A percentile compares a stretch with the other conserved stretches of the same genome.
Conservation (phyloP, 2,113 vertebrate genomes). For the Boulengeromyrus knoepffleri region DNA sequence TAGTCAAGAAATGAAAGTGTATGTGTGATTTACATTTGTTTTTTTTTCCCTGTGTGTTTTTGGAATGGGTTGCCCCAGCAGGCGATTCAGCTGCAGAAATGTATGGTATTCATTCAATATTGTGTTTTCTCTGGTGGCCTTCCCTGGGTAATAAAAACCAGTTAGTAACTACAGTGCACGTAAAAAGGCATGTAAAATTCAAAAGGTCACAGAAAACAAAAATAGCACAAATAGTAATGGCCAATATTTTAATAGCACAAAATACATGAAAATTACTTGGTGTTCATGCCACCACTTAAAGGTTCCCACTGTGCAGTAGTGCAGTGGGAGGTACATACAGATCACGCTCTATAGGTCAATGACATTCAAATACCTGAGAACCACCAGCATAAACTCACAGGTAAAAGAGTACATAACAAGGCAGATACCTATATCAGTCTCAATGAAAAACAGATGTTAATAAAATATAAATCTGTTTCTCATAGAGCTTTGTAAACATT, state of each 20-base stretch:
- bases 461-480: constrained; percentile 53
- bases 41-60: not conserved
- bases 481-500: constrained; percentile 61
- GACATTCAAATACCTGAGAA: constrained; percentile 18
- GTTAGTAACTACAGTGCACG: not conserved
- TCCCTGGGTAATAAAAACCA: not conserved
- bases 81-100: not conserved
- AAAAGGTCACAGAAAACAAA: not conserved
- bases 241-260: not conserved
- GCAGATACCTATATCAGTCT: constrained; percentile 44
- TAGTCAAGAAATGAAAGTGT: not conserved
- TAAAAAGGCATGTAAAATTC: not conserved
- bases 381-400: constrained; percentile 25
- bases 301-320: not conserved
- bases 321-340: not conserved
- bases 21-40: not conserved
- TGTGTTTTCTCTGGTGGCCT: not conserved
- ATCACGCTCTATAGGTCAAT: not conserved
- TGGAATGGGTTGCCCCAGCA: not conserved
- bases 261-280: constrained; percentile 1
- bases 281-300: not conserved
- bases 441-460: constrained; percentile 60
- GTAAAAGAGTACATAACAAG: constrained; percentile 42
- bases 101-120: not conserved
- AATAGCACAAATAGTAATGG: not conserved